phyloP scores from a whole-genome alignment of 2,113 vertebrate species.

The western clawed frog (Xenopus tropicalis) region UCB_Xtro_10.0 CM004448.2:83724501-83725000 shows the following conservation, averaged over 20 bases:
- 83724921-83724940: too few relatives aligned
- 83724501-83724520: slow-evolving; percentile 19
- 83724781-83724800: neutral
- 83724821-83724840: too few relatives aligned
- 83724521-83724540: neutral
- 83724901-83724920: too few relatives aligned
- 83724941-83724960: too few relatives aligned
- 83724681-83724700: slow-evolving; percentile 20
- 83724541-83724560: slow-evolving; percentile 17
- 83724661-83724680: slow-evolving; percentile 18
- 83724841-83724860: too few relatives aligned
- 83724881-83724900: too few relatives aligned
- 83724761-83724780: slow-evolving; percentile 12
- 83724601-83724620: slow-evolving; percentile 13
- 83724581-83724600: neutral
- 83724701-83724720: neutral
- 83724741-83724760: slow-evolving; percentile 14
- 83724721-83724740: slow-evolving; percentile 2
- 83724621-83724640: slow-evolving; percentile 9
- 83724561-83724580: slow-evolving; percentile 4
- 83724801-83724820: neutral
- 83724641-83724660: slow-evolving; percentile 15
- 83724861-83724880: too few relatives aligned
- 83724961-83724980: too few relatives aligned
- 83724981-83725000: too few relatives aligned